These are phyloP conservation scores for Brachyistius frenatus DNA, from an alignment of 2,113 vertebrate species.

Conservation along the genomic window DNA sequence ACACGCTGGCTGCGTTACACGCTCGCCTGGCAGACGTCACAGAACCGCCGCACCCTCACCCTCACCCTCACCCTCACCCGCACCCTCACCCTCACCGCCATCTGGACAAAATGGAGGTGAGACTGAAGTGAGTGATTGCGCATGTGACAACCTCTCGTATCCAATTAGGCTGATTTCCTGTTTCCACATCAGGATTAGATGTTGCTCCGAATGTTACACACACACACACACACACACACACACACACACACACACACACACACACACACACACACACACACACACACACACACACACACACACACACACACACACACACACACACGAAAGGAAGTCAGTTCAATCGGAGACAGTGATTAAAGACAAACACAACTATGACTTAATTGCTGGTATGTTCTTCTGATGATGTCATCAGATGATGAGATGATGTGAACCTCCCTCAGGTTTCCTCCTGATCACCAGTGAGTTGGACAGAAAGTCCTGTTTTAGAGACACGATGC, in stretches of 20 bases:
- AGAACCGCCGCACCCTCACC: conserved; percentile 10
- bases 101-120: too few species aligned
- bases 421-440: conserved; percentile 57
- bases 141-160: conserved; percentile 31
- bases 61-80: background rate
- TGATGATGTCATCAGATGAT: conserved; percentile 73
- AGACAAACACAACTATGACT: conserved; percentile 37
- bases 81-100: too few species aligned
- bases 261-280: conserved; percentile 7
- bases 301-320: conserved; percentile 14
- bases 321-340: conserved; percentile 33
- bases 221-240: background rate
- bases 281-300: conserved; percentile 4
- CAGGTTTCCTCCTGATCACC: conserved; percentile 41
- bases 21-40: conserved; percentile 44
- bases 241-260: conserved; percentile 1
- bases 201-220: conserved; percentile 39
- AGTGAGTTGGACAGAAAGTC: conserved; percentile 27
- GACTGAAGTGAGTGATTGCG: background rate
- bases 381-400: conserved; percentile 55
- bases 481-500: background rate
- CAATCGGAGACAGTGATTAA: conserved; percentile 55
- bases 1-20: conserved; percentile 12
- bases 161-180: conserved; percentile 48
- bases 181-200: conserved; percentile 41